Base-by-base conservation (phyloP, 2,888 invertebrate species). In the Drosophila merina region DNA sequence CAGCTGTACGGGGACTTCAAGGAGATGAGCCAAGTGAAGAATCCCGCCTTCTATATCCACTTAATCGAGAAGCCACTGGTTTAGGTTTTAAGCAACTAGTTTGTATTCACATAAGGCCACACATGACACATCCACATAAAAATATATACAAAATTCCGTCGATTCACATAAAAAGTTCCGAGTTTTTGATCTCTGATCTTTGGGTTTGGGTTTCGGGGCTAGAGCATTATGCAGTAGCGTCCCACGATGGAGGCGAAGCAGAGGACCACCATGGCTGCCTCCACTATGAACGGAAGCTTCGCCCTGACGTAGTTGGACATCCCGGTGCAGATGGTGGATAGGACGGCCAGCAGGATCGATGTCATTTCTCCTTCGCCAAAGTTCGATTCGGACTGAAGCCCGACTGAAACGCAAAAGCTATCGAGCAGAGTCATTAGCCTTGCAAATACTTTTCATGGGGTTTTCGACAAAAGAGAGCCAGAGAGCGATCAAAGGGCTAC, bases 31-130 rank as follows among this genome's bases (percentile, higher is more conserved):
- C 92, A 94, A 57, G 93, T 94, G 4, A 87, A 93, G 26, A 93
- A 93, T 74, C 97, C 97, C 0, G 96, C 95, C 44, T 97, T 97
- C 92, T 97, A 96, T 84, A 96, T 97, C 69, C 97, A 97, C 89
- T 93, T 97, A 26, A 93, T 97, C 79, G 94, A 96, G 91, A 96
- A 97, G 59, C 75, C 72, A 14, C 64, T 30, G 58, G 74, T 51
- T 69, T 88, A 81, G 75, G 57, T 69, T 60, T 42, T 57, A 71
- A 79, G 60, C 44, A 44, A 20, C 51, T 60, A 50, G 42, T 60
- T 57, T 58, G 51, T 66, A 51, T 52, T 68, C 62, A 57, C 64
- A 51, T 62, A 72, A 57, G 42, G 48, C 49, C 58, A 77, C 60
- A 59, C 60, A 58, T 52, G 33, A 70, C 47, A 52, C 25, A 66